These are phyloP conservation scores for Neoniphon sammara DNA, from an alignment of 2,797 vertebrate species.

Conservation along the genomic window DNA sequence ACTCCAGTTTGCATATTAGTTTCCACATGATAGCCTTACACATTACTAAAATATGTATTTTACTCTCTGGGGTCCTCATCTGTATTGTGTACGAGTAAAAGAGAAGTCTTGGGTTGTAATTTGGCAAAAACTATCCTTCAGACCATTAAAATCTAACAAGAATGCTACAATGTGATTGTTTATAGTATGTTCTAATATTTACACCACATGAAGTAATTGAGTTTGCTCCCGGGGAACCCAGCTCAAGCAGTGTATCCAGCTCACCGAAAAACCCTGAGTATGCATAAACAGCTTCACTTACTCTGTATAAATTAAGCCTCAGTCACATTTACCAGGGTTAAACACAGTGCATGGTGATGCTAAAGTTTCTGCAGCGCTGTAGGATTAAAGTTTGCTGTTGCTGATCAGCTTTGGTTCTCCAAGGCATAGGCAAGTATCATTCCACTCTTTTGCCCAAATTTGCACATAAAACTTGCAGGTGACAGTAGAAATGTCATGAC, in stretches of 20 bases:
- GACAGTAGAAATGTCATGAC: slow-evolving; percentile 15
- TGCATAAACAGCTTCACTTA: slow-evolving; percentile 49
- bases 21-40: neutral
- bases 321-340: slow-evolving; percentile 64
- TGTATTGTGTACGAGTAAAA: neutral
- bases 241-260: slow-evolving; percentile 12
- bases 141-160: slow-evolving; percentile 1
- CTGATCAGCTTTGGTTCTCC: slow-evolving; percentile 61
- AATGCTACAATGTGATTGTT: neutral
- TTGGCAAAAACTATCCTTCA: neutral
- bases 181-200: slow-evolving; percentile 8
- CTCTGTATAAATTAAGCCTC: slow-evolving; percentile 56
- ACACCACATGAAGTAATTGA: slow-evolving; percentile 5
- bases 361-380: slow-evolving; percentile 51
- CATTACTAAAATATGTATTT: slow-evolving; percentile 14
- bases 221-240: slow-evolving; percentile 2
- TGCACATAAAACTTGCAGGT: neutral
- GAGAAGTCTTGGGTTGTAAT: neutral
- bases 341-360: slow-evolving; percentile 56
- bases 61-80: neutral
- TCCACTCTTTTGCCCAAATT: slow-evolving; percentile 26
- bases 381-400: slow-evolving; percentile 61
- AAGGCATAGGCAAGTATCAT: slow-evolving; percentile 14
- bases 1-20: slow-evolving; percentile 1
- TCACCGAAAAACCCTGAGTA: slow-evolving; percentile 31